Percentiles rank a stretch among this genome's conserved stretches.
Evolutionary conservation across 1,140 invertebrate genomes (phyloP).

Genomic region (Sarcophaga peregrina): DNA sequence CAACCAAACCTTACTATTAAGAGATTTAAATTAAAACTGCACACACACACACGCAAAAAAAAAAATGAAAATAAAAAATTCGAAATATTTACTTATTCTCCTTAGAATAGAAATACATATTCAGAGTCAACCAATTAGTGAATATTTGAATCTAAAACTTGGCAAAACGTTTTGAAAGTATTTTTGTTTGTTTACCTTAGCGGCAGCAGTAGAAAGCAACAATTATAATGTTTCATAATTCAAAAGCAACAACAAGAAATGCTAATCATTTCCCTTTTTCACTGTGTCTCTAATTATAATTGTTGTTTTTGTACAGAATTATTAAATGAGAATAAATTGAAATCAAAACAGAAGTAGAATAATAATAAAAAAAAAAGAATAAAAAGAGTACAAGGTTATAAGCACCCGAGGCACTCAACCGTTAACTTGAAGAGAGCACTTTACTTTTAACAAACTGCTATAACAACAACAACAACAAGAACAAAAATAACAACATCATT

Average conservation of each 20-base stretch:
- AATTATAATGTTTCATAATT: background rate
- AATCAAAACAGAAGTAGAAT: background rate
- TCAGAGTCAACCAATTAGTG: background rate
- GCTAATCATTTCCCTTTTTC: conserved; percentile 3
- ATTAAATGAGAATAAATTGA: conserved; percentile 16
- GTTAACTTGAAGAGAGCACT: conserved; percentile 14
- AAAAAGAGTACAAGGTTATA: background rate
- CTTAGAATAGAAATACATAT: too few species aligned
- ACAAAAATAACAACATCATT: background rate
- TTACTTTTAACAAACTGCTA: background rate
- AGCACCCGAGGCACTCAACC: conserved; percentile 6
- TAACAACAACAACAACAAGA: too few species aligned
- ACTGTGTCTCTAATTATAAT: conserved; percentile 4
- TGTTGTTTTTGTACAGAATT: background rate
- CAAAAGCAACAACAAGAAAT: conserved; percentile 3
- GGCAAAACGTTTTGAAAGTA: background rate
- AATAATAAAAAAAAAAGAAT: too few species aligned
- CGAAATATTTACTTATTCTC: background rate
- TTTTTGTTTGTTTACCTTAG: background rate
- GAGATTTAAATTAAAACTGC: background rate
- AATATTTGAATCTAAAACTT: conserved; percentile 3
- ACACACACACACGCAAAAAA: background rate
- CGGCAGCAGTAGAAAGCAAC: conserved; percentile 3
- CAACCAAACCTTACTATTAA: too few species aligned
- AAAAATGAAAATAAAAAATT: background rate